These are phyloP conservation scores for Netelia inedita DNA, from an alignment of 2,888 invertebrate genomes.

Conservation along the genomic window DNA sequence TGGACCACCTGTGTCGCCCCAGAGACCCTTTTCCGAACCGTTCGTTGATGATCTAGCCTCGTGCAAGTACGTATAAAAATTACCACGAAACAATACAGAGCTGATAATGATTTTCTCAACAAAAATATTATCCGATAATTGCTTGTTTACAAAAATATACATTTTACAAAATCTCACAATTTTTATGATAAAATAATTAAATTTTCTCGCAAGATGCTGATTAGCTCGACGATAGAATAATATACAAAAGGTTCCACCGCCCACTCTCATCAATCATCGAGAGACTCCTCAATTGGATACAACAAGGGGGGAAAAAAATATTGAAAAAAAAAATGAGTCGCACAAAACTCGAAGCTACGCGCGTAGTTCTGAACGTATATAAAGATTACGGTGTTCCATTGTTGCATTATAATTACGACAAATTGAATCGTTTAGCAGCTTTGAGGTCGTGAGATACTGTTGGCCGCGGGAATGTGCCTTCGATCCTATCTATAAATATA, in stretches of 20 bases:
- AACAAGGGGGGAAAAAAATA: conserved; percentile 40
- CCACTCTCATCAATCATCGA: conserved; percentile 69
- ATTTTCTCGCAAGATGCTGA: not conserved
- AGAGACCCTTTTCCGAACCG: conserved; percentile 38
- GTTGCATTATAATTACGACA: conserved; percentile 81
- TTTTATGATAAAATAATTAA: not conserved
- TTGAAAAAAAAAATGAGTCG: conserved; percentile 67
- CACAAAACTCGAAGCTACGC: not conserved
- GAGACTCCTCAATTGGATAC: conserved; percentile 72
- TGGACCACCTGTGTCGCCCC: conserved; percentile 76
- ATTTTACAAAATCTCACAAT: too few relatives aligned
- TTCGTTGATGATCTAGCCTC: not conserved
- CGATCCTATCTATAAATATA: not conserved
- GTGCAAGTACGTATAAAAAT: not conserved
- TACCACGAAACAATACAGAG: too few relatives aligned
- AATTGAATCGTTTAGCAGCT: conserved; percentile 81
- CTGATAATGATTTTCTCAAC: too few relatives aligned
- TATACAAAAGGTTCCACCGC: conserved; percentile 53
- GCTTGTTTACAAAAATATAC: too few relatives aligned
- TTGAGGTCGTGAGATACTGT: conserved; percentile 79
- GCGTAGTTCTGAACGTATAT: not conserved
- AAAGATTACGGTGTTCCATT: conserved; percentile 42
- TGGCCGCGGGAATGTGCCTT: conserved; percentile 71
- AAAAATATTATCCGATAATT: too few relatives aligned
- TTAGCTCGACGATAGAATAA: not conserved